Percentiles rank a stretch among this genome's conserved stretches.
These are phyloP conservation scores for Drosophila limbata DNA, from an alignment of 2,888 invertebrate genomes.

Conservation along the genomic window DNA sequence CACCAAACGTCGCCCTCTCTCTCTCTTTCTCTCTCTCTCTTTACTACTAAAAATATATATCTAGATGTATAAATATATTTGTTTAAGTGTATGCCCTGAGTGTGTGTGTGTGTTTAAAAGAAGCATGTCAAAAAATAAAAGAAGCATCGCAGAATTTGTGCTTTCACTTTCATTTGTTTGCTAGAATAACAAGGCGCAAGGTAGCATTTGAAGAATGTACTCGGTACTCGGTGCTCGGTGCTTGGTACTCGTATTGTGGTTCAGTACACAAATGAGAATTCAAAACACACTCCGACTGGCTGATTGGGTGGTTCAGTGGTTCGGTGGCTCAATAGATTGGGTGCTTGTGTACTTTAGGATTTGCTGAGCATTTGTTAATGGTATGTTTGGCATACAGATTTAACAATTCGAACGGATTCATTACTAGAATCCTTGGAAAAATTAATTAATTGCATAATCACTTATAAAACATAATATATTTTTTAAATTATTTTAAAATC, in stretches of 20 bases:
- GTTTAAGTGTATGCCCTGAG: neutral
- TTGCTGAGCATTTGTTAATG: conserved; percentile 62
- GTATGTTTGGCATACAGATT: conserved; percentile 34
- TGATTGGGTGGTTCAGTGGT: conserved; percentile 12
- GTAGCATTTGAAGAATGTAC: conserved; percentile 72
- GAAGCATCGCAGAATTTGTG: conserved; percentile 74
- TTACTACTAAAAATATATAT: conserved; percentile 18
- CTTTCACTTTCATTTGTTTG: conserved; percentile 82
- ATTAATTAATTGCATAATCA: neutral
- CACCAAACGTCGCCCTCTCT: conserved; percentile 64
- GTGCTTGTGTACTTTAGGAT: conserved; percentile 51
- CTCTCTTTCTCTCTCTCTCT: conserved; percentile 26
- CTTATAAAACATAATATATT: neutral
- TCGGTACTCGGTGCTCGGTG: too few species aligned
- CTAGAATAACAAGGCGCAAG: conserved; percentile 75
- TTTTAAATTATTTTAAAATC: too few species aligned
- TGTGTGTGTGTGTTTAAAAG: conserved; percentile 35
- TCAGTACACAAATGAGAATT: conserved; percentile 66
- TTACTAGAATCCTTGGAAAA: neutral
- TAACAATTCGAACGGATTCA: neutral
- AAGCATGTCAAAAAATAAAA: conserved; percentile 51
- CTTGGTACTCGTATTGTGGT: conserved; percentile 50
- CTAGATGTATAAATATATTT: conserved; percentile 21
- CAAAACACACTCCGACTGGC: conserved; percentile 37
- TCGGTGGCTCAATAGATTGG: conserved; percentile 22